Percentiles rank a stretch among this genome's conserved stretches.
Conservation (phyloP, 1,140 invertebrate species). For the Archivesica marissinica region DNA sequence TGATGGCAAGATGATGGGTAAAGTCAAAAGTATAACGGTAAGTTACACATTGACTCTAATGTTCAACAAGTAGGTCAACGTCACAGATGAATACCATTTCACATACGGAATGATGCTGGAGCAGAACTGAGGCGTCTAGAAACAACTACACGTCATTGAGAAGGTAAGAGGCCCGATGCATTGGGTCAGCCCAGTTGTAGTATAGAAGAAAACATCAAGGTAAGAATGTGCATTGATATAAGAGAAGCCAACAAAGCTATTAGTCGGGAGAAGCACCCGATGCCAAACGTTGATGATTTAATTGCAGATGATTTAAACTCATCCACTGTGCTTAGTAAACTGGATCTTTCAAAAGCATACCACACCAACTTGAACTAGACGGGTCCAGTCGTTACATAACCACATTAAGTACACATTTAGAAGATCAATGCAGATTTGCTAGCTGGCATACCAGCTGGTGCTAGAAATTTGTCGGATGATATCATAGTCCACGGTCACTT, state of each 20-base stretch:
- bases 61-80: slow-evolving; percentile 10
- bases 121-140: slow-evolving; percentile 59
- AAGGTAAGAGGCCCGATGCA: slow-evolving; percentile 72
- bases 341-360: slow-evolving; percentile 71
- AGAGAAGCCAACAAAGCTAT: slow-evolving; percentile 70
- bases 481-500: slow-evolving; percentile 57
- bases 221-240: slow-evolving; percentile 76
- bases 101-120: slow-evolving; percentile 63
- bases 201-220: slow-evolving; percentile 60
- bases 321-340: slow-evolving; percentile 65
- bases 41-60: slow-evolving; percentile 16
- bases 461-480: slow-evolving; percentile 60
- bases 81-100: slow-evolving; percentile 66
- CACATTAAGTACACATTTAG: slow-evolving; percentile 66
- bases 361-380: slow-evolving; percentile 75
- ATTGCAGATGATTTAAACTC: slow-evolving; percentile 68
- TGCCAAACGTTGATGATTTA: slow-evolving; percentile 71
- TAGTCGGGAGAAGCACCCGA: slow-evolving; percentile 66
- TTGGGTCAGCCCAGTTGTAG: slow-evolving; percentile 75
- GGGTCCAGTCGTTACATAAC: slow-evolving; percentile 68
- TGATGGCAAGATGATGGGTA: slow-evolving; percentile 48
- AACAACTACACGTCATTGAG: slow-evolving; percentile 73
- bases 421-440: slow-evolving; percentile 54
- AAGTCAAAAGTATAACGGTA: slow-evolving; percentile 29
- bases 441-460: slow-evolving; percentile 57